Conservation (phyloP, 1,140 invertebrate species). For the Daktulosphaira vitifoliae region DNA sequence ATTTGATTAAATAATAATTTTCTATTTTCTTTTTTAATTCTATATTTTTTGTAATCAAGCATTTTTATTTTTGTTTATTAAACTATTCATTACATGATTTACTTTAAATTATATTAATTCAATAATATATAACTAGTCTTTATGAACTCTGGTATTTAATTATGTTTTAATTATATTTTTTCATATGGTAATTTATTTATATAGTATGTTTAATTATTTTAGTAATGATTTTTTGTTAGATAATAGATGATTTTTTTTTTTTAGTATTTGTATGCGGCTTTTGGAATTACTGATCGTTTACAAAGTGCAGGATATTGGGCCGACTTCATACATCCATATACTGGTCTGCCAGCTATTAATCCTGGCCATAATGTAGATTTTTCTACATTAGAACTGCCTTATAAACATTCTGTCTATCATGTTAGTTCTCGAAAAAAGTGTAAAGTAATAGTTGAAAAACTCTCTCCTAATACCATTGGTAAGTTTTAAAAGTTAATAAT, state of each 20-base stretch:
- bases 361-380: constrained; percentile 44
- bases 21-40: too few species aligned
- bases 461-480: constrained; percentile 15
- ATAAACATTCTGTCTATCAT: constrained; percentile 27
- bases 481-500: not conserved
- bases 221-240: too few species aligned
- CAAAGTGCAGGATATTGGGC: constrained; percentile 52
- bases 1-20: too few species aligned
- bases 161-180: too few species aligned
- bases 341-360: constrained; percentile 48
- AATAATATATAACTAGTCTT: too few species aligned
- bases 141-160: too few species aligned
- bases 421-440: constrained; percentile 15
- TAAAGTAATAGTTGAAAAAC: constrained; percentile 21
- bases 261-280: constrained; percentile 41
- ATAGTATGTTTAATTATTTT: too few species aligned
- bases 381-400: constrained; percentile 39
- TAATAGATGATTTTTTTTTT: constrained; percentile 15
- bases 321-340: constrained; percentile 60
- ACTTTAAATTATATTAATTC: too few species aligned
- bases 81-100: too few species aligned
- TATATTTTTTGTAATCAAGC: too few species aligned
- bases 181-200: too few species aligned
- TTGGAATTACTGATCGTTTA: constrained; percentile 42
- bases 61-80: too few species aligned